These are phyloP conservation scores for Enchytraeus crypticus DNA, from an alignment of 2,888 invertebrate species.

Conservation along the genomic window DNA sequence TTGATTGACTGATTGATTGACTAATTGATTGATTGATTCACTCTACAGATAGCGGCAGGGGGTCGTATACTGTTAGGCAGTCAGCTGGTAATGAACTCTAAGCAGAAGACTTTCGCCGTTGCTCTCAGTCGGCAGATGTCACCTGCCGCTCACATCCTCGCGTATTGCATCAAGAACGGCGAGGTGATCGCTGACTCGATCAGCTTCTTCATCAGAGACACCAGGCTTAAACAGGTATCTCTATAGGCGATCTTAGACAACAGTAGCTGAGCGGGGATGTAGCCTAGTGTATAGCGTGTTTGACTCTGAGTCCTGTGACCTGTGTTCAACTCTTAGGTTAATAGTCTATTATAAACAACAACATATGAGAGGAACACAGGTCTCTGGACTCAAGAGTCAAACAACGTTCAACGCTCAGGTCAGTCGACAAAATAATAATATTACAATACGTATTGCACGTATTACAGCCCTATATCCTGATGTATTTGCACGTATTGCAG, in stretches of 20 bases:
- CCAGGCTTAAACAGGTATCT: constrained; percentile 56
- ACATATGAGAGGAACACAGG: too few relatives aligned
- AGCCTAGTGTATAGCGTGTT: too few relatives aligned
- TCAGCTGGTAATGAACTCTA: constrained; percentile 64
- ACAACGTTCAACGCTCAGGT: too few relatives aligned
- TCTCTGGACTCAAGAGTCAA: too few relatives aligned
- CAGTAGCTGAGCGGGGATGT: too few relatives aligned
- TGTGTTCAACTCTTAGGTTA: too few relatives aligned
- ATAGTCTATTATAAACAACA: too few relatives aligned
- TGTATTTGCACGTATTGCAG: constrained; percentile 62
- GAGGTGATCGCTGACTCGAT: constrained; percentile 79
- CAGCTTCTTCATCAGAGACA: constrained; percentile 85
- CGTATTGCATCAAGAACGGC: constrained; percentile 66
- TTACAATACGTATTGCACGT: too few relatives aligned
- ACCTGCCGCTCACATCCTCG: constrained; percentile 75
- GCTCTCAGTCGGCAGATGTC: constrained; percentile 57
- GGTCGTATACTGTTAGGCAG: constrained; percentile 75
- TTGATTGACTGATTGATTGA: background rate
- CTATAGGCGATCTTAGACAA: too few relatives aligned
- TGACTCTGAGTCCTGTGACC: too few relatives aligned
- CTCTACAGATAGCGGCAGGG: constrained; percentile 65
- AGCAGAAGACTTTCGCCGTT: constrained; percentile 47
- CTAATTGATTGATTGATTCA: background rate
- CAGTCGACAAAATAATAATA: too few relatives aligned
- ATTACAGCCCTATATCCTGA: constrained; percentile 48